A percentile compares a stretch with the other conserved stretches of the same genome.
These are phyloP conservation scores for Pseudochaenichthys georgianus DNA, from an alignment of 2,797 vertebrate genomes.

Conservation along the genomic window DNA sequence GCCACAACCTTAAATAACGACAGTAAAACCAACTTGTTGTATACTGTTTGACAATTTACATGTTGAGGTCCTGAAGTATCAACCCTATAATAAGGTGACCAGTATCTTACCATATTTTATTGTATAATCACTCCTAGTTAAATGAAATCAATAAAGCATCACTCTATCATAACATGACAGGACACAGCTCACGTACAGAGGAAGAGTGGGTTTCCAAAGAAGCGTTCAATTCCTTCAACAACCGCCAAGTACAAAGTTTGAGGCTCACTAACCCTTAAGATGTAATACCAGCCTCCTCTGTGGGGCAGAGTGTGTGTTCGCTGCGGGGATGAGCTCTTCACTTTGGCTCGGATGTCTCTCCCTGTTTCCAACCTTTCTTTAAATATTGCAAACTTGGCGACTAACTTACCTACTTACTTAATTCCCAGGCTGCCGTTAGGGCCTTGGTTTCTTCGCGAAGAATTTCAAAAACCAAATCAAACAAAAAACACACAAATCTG, in stretches of 20 bases:
- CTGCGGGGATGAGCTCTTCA: slow-evolving; percentile 48
- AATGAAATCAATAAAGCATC: slow-evolving; percentile 45
- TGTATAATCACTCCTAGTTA: slow-evolving; percentile 40
- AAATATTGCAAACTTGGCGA: slow-evolving; percentile 32
- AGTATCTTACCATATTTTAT: slow-evolving; percentile 53
- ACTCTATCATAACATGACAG: slow-evolving; percentile 27
- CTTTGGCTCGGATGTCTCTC: slow-evolving; percentile 50
- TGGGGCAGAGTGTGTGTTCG: slow-evolving; percentile 26
- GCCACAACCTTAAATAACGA: background rate
- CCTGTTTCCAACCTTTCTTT: slow-evolving; percentile 38
- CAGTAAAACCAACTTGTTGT: slow-evolving; percentile 1
- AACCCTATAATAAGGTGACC: slow-evolving; percentile 35
- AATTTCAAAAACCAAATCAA: slow-evolving; percentile 55
- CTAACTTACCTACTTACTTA: slow-evolving; percentile 18
- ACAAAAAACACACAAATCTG: slow-evolving; percentile 70
- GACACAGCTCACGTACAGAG: too few species aligned
- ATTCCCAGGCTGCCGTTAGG: slow-evolving; percentile 48
- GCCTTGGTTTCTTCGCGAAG: slow-evolving; percentile 44
- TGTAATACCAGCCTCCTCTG: slow-evolving; percentile 50
- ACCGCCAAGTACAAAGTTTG: slow-evolving; percentile 14
- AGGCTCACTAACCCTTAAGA: slow-evolving; percentile 35
- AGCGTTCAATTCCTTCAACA: too few species aligned
- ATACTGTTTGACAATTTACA: background rate
- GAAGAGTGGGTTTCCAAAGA: too few species aligned
- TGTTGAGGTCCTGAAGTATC: slow-evolving; percentile 38